Base-by-base conservation (phyloP, 2,888 invertebrate genomes). In the Melieria crassipennis region DNA sequence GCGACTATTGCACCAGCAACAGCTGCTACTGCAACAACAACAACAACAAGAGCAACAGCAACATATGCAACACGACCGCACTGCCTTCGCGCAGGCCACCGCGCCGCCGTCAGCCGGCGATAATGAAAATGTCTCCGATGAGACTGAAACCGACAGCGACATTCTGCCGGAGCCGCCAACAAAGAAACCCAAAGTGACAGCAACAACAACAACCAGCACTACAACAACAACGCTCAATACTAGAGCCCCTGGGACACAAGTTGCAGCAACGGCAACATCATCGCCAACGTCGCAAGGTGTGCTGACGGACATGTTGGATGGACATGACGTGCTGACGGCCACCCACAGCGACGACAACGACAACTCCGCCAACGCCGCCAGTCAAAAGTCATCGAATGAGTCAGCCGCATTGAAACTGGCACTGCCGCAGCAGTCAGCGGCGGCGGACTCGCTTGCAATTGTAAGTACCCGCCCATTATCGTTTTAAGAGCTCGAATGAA, bases 111-210 rank as follows among this genome's bases (percentile, higher is more conserved):
- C 63, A 47, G 52, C 46, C 50, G 62, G 64, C 61, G 45, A 47
- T 45, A 79, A 75, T 79, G 75, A 76, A 55, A 73, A 76, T 67
- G 70, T 75, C 70, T 79, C 78, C 79, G 79, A 79, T 79, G 80
- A 77, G 76, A 75, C 78, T 76, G 81, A 81, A 80, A 80, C 80
- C 72, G 83, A 84, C 82, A 84, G 84, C 78, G 83, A 84, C 79
- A 84, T 84, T 80, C 78, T 84, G 70, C 83, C 83, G 45, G 83
- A 83, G 75, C 83, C 83, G 61, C 83, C 83, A 74, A 84, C 84
- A 73, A 84, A 84, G 78, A 80, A 78, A 71, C 82, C 84, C 50
- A 78, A 78, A 79, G 56, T 73, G 69, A 68, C 68, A 71, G 72
- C 69, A 71, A 61, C 56, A 69, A 42, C 58, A 74, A 75, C 56